These are phyloP conservation scores for Alligator sinensis DNA, from an alignment of 2,113 vertebrate species.

Conservation along the genomic window DNA sequence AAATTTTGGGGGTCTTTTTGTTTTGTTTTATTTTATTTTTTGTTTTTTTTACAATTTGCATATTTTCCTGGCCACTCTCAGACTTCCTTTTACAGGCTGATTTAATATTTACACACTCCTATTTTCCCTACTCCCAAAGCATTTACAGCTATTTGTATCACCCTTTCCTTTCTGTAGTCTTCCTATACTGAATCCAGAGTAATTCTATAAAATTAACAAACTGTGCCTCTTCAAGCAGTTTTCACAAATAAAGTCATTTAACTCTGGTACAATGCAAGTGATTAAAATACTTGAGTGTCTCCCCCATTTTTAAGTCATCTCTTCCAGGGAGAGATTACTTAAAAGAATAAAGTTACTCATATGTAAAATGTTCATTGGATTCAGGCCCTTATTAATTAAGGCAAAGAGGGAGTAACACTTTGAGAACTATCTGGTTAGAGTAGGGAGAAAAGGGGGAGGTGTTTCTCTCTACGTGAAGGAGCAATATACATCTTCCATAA, in stretches of 20 bases:
- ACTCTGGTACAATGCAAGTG: neutral
- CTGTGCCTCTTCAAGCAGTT: neutral
- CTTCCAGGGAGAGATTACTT: neutral
- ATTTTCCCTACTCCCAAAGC: neutral
- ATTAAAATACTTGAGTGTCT: rapidly evolving
- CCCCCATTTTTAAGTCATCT: neutral
- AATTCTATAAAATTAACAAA: neutral
- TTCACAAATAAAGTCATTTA: neutral
- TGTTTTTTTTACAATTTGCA: slow-evolving; percentile 44
- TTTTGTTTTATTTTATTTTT: slow-evolving; percentile 60
- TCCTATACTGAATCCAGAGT: neutral
- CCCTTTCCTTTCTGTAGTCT: neutral
- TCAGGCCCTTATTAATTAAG: neutral
- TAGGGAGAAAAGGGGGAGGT: too few species aligned
- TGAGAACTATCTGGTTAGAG: too few species aligned
- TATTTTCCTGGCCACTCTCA: slow-evolving; percentile 30
- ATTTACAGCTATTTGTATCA: neutral
- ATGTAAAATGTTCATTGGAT: rapidly evolving
- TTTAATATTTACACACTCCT: neutral
- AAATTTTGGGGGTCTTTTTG: slow-evolving; percentile 38
- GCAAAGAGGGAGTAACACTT: neutral
- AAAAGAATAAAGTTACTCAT: neutral
- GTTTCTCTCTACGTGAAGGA: too few species aligned
- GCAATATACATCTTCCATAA: too few species aligned
- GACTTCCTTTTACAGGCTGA: neutral